Base-by-base conservation (phyloP, 2,113 vertebrate species). In the Poicephalus gulielmi region DNA sequence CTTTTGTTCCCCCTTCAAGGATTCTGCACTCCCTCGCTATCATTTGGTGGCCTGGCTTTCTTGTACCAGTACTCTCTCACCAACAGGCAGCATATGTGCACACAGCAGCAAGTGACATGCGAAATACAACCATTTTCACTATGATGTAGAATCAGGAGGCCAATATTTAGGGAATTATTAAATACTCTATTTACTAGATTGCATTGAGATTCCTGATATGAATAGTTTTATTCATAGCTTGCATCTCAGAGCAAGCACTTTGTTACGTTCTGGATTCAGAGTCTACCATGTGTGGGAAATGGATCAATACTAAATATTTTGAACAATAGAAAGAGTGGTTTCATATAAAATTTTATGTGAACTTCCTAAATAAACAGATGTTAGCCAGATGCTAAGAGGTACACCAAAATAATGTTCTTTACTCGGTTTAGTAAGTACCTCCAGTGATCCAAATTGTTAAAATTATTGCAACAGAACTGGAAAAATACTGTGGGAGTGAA, bases 251-350 rank as follows among this genome's bases (percentile, higher is more conserved):
- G 22, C 28, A 68, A 88, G 62, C 15, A 49, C 13, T 66, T 70
- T 24, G 17, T 86, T 43, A 41, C 19, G n/a, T 88, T 88, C 69
- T 67, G 64, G 63, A 35, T 86, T 83, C 46, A 76, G 52, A 94
- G 52, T 52, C 53, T 83, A 15, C 33, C 18, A 28, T 5, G 2
- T 28, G 12, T 81, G 66, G 60, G 41, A 86, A 81, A 77, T 57
- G 11, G n/a, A 47, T 86, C 35, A 47, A 25, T 53, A 37, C 7
- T 12, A 69, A 76, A 18, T 64, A 81, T 77, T 52, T 91, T 79
- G 47, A 86, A 50, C 11, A 74, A 28, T 9, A 60, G 53, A 19
- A 87, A 63, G 46, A 77, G 12, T 73, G 33, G 16, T 46, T 88
- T 86, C 23, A 7, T 82, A 18, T 15, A 35, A 49, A 91, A 49